These are phyloP conservation scores for Halichoerus grypus DNA, from an alignment of 2,113 vertebrate species.

Conservation along the genomic window DNA sequence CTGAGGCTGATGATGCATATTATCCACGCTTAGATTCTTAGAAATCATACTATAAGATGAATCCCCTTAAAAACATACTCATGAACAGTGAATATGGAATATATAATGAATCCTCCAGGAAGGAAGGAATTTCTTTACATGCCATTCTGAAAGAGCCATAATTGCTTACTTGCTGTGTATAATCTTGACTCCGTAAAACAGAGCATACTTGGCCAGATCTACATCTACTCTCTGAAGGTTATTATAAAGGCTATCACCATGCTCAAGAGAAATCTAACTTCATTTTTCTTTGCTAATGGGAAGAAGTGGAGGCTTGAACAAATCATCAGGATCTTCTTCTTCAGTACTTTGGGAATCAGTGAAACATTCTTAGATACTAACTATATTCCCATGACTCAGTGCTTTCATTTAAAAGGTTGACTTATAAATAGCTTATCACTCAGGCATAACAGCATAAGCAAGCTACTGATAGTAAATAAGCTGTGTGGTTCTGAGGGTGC, in stretches of 20 bases:
- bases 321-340: neutral
- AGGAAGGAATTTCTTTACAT: neutral
- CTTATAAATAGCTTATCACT: neutral
- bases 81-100: neutral
- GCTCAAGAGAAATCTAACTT: neutral
- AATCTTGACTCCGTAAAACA: neutral
- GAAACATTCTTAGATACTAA: constrained; percentile 17
- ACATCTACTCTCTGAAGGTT: neutral
- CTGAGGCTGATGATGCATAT: neutral
- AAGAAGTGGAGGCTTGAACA: neutral
- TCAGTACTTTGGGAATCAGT: neutral
- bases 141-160: neutral
- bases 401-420: neutral
- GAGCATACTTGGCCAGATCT: neutral
- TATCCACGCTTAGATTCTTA: neutral
- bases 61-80: neutral
- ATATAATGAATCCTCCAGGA: neutral
- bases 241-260: neutral
- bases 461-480: neutral
- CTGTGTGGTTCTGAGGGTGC: neutral
- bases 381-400: neutral
- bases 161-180: neutral
- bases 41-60: neutral
- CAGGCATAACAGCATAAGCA: neutral
- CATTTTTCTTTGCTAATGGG: neutral